phyloP scores from a whole-genome alignment of 2,888 invertebrate genomes.

The Meta bourneti region DNA sequence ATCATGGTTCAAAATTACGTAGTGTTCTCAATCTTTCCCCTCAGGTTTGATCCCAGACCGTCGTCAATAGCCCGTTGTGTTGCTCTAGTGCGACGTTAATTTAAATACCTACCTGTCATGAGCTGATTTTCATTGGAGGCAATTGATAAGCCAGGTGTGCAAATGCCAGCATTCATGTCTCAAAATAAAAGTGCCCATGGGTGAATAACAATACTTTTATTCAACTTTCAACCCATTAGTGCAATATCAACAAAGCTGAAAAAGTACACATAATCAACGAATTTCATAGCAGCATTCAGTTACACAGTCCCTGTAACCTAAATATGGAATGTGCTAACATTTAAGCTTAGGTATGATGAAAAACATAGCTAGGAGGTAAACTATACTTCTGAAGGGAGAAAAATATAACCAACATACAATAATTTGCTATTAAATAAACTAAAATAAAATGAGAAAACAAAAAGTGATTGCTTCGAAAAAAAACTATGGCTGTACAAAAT shows the following conservation, averaged over 20 bases:
- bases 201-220: slow-evolving; percentile 67
- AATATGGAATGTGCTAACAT: slow-evolving; percentile 67
- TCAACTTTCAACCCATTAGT: slow-evolving; percentile 70
- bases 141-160: too few species aligned
- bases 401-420: slow-evolving; percentile 48
- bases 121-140: too few species aligned
- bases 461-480: slow-evolving; percentile 1
- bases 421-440: slow-evolving; percentile 55
- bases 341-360: slow-evolving; percentile 24
- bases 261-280: slow-evolving; percentile 47
- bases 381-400: slow-evolving; percentile 18
- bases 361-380: slow-evolving; percentile 17
- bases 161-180: too few species aligned
- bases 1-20: too few species aligned
- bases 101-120: too few species aligned
- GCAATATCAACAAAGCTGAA: slow-evolving; percentile 71
- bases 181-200: not conserved
- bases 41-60: too few species aligned
- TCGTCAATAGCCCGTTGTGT: too few species aligned
- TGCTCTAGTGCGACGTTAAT: too few species aligned
- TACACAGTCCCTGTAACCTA: slow-evolving; percentile 52
- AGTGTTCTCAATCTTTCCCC: too few species aligned
- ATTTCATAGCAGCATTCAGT: slow-evolving; percentile 56
- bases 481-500: slow-evolving; percentile 54
- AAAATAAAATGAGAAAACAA: slow-evolving; percentile 52